These are phyloP conservation scores for Chlorops oryzae DNA, from an alignment of 1,140 invertebrate genomes.

Conservation along the genomic window DNA sequence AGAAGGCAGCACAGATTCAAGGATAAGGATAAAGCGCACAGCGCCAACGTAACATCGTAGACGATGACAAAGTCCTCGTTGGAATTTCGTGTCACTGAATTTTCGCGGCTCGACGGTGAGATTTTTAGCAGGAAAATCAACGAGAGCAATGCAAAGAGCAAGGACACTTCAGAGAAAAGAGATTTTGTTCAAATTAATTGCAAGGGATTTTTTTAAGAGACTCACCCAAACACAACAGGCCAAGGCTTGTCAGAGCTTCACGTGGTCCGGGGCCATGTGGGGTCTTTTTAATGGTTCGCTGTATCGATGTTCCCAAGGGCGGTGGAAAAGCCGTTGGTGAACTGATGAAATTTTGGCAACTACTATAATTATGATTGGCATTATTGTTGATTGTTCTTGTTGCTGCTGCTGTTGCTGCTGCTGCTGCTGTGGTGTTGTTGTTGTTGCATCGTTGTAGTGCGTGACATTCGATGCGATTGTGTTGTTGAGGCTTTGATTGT, in stretches of 20 bases:
- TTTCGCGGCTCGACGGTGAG: slow-evolving; percentile 56
- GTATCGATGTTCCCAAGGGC: slow-evolving; percentile 11
- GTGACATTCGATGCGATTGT: background rate
- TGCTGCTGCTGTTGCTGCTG: slow-evolving; percentile 20
- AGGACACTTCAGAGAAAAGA: slow-evolving; percentile 54
- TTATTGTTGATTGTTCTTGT: slow-evolving; percentile 19
- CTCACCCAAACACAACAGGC: slow-evolving; percentile 66
- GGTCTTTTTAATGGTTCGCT: slow-evolving; percentile 18
- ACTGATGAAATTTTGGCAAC: slow-evolving; percentile 33
- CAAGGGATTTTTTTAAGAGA: slow-evolving; percentile 1
- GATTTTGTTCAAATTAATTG: slow-evolving; percentile 3
- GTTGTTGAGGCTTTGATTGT: background rate
- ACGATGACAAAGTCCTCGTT: slow-evolving; percentile 79
- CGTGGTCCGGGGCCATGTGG: slow-evolving; percentile 38
- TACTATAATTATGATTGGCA: slow-evolving; percentile 28
- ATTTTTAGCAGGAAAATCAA: slow-evolving; percentile 81
- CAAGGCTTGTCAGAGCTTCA: slow-evolving; percentile 78
- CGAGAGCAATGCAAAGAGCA: slow-evolving; percentile 74
- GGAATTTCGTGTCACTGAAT: slow-evolving; percentile 44
- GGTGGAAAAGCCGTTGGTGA: too few relatives aligned
- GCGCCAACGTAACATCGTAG: slow-evolving; percentile 82
- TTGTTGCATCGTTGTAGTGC: slow-evolving; percentile 3
- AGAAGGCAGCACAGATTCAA: slow-evolving; percentile 84
- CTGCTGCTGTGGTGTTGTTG: background rate
- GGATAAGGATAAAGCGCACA: slow-evolving; percentile 80